Evolutionary conservation across 1,140 invertebrate genomes (phyloP).

Genomic region (Diuraphis noxia): DNA sequence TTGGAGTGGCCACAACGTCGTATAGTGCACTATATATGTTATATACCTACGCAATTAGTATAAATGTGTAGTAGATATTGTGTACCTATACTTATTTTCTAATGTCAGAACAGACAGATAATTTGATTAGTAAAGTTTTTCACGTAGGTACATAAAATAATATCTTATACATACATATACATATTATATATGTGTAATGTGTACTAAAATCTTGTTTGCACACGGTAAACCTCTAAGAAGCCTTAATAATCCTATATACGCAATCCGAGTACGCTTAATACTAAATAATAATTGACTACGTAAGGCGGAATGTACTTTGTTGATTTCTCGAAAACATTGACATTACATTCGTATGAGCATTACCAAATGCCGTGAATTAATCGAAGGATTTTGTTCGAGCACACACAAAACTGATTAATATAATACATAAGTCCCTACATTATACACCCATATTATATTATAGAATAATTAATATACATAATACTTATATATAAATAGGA

Average conservation of each 20-base stretch:
- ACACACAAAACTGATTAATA: background rate
- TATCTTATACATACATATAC: background rate
- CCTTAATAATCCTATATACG: constrained; percentile 24
- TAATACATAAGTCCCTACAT: background rate
- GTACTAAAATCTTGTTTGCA: background rate
- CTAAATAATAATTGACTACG: constrained; percentile 6
- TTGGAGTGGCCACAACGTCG: background rate
- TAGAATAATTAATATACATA: background rate
- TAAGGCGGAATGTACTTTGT: background rate
- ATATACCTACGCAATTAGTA: background rate
- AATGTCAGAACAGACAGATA: background rate
- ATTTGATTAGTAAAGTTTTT: constrained; percentile 14
- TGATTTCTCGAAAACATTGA: constrained; percentile 12
- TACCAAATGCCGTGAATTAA: background rate
- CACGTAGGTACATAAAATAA: background rate
- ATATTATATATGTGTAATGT: background rate
- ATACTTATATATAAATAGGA: background rate
- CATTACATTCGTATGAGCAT: background rate
- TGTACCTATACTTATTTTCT: background rate
- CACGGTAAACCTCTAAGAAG: constrained; percentile 33
- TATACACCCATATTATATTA: background rate
- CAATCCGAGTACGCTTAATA: background rate
- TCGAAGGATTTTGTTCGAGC: background rate
- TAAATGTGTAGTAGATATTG: background rate
- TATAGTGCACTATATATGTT: too few relatives aligned